These are phyloP conservation scores for Crocallis elinguaria DNA, from an alignment of 2,888 invertebrate genomes.

Conservation along the genomic window DNA sequence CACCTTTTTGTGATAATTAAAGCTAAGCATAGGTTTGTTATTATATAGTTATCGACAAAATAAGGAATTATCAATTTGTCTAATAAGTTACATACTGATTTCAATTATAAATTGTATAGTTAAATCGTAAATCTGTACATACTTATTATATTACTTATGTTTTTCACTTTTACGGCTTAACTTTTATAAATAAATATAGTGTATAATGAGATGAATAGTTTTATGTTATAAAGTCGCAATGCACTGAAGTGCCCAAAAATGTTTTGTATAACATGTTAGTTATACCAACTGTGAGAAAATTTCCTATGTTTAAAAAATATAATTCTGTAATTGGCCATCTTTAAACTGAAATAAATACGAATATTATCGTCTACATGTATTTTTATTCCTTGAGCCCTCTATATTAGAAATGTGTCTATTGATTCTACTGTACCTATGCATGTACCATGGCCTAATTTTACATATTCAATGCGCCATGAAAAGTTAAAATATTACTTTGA, in stretches of 20 bases:
- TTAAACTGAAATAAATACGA: constrained; percentile 35
- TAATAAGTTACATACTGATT: constrained; percentile 14
- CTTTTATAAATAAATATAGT: constrained; percentile 7
- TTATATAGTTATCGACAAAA: constrained; percentile 1
- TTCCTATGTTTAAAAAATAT: constrained; percentile 27
- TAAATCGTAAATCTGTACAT: constrained; percentile 33
- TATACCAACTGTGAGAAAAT: constrained; percentile 10
- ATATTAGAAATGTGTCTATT: no score
- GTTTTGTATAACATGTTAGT: constrained; percentile 21
- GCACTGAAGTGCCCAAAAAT: constrained; percentile 20
- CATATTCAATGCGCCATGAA: no score
- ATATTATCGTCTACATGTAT: constrained; percentile 23
- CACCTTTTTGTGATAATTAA: constrained; percentile 38
- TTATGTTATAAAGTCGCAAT: constrained; percentile 5
- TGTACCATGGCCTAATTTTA: no score
- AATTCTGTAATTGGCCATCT: constrained; percentile 35
- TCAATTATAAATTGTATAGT: constrained; percentile 12
- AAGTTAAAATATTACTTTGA: no score
- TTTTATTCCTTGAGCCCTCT: no score
- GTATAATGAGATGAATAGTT: not conserved
- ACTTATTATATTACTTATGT: constrained; percentile 18
- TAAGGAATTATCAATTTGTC: not conserved
- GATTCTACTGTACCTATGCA: no score
- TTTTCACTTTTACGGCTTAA: constrained; percentile 10
- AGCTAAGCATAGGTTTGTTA: constrained; percentile 17